phyloP scores from a whole-genome alignment of 2,113 vertebrate species.

The Cavia porcellus region DNA sequence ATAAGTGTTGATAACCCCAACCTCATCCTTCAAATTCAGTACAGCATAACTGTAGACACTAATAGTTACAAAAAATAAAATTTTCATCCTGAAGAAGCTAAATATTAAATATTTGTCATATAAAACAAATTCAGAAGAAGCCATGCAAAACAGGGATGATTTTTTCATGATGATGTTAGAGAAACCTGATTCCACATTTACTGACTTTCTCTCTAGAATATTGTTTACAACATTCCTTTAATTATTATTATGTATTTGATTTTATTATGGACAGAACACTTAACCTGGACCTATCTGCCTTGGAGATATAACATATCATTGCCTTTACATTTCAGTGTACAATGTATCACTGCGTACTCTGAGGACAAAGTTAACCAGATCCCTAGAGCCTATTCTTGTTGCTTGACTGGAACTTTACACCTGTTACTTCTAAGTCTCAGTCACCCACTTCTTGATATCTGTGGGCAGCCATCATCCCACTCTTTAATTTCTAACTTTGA shows the following conservation, averaged over 20 bases:
- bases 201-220: neutral
- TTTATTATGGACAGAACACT: neutral
- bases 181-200: neutral
- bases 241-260: neutral
- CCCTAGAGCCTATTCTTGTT: neutral
- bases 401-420: neutral
- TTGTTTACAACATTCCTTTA: neutral
- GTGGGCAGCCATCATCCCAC: neutral
- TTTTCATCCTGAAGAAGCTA: neutral
- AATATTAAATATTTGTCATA: neutral
- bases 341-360: neutral
- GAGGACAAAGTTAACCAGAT: neutral
- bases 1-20: neutral
- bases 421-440: neutral
- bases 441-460: rapidly evolving
- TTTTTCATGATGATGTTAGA: neutral
- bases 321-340: neutral
- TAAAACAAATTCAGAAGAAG: neutral
- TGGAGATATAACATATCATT: neutral
- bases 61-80: neutral
- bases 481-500: neutral
- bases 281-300: neutral
- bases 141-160: neutral
- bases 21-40: neutral
- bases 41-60: neutral